Base-by-base conservation (phyloP, 2,888 invertebrate genomes). In the Erynnis tages region DNA sequence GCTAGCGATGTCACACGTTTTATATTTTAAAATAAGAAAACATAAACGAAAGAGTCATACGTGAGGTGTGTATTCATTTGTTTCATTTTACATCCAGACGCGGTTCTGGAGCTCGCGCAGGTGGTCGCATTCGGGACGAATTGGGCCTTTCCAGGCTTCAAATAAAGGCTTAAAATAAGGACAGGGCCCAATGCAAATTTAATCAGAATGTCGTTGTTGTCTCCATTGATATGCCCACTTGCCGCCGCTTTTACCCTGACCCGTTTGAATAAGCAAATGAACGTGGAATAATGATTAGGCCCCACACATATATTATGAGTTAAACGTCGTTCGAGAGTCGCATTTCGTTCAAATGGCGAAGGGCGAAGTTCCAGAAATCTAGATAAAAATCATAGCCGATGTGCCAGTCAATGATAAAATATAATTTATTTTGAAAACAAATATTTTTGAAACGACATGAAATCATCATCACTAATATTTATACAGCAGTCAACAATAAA, bases 181-280 rank as follows among this genome's bases (percentile, higher is more conserved):
- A 32, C 13, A 17, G 30, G 37, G 54, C 41, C 27, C 41, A 56
- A 54, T 56, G 56, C 50, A 60, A 60, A 58, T 57, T 59, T 55
- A 57, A 59, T 57, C 50, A 58, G 55, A 47, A 29, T 35, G 17
- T 17, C 34, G 40, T 30, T 29, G 44, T 53, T 32, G 25, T 32
- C 46, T 41, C 35, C 41, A 11, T 21, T 44, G 30, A 43, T 48
- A 54, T 40, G 54, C 43, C 25, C 32, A 34, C 48, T 54, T 25
- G 37, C 45, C 10, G 3, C 34, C 43, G 38, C 54, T 52, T 47
- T 45, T 41, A 49, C 13, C 53, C 27, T 38, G 49, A 50, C 14
- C 44, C 40, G 48, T 58, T 54, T 59, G 54, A 54, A 59, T 58
- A 59, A 56, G 45, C 59, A 58, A 56, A 54, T 49, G 40, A 49